These are phyloP conservation scores for Gnathonemus echidnorhynchus DNA, from an alignment of 2,113 vertebrate genomes.

Conservation along the genomic window DNA sequence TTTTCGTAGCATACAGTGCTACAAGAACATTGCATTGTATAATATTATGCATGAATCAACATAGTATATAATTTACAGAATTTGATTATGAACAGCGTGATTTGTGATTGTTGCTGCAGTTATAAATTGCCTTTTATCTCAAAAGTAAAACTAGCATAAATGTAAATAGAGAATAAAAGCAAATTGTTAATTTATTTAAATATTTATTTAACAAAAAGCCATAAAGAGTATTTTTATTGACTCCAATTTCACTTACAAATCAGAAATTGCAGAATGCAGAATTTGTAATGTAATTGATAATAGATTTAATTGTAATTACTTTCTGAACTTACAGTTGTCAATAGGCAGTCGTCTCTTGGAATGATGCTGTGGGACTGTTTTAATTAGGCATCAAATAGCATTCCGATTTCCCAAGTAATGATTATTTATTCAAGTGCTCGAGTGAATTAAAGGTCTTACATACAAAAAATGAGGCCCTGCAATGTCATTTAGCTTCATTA, in stretches of 20 bases:
- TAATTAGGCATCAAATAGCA: not conserved
- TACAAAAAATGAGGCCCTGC: not conserved
- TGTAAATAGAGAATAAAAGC: not conserved
- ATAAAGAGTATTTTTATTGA: not conserved
- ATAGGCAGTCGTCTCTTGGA: not conserved
- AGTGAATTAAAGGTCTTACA: not conserved
- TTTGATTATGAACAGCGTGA: not conserved
- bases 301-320: not conserved
- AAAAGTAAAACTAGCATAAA: not conserved
- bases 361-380: not conserved
- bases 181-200: not conserved
- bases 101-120: not conserved
- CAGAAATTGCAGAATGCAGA: not conserved
- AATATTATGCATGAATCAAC: not conserved
- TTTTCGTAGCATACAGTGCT: not conserved
- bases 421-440: not conserved
- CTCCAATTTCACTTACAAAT: not conserved
- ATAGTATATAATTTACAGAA: not conserved
- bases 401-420: not conserved
- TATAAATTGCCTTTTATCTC: not conserved
- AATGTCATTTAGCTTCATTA: not conserved
- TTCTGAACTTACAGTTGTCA: not conserved
- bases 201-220: not conserved
- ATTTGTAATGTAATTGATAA: not conserved
- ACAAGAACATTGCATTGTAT: not conserved